Conservation (phyloP, 2,797 vertebrate genomes). For the Coilia nasus region DNA sequence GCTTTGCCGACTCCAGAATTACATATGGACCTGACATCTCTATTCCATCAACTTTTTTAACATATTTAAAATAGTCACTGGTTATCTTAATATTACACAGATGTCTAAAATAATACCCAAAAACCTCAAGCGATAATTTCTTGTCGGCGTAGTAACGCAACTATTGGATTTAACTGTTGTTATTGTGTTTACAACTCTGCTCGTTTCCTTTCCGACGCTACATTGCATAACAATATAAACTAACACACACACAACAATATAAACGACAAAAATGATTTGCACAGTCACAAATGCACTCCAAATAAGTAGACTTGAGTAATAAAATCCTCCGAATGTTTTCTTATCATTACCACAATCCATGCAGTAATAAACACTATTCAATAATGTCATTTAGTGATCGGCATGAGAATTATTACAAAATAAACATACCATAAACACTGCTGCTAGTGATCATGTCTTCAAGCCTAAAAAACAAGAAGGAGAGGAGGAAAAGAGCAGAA, state of each 20-base stretch:
- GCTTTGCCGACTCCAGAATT: neutral
- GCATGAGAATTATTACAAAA: constrained; percentile 23
- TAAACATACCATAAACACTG: constrained; percentile 98
- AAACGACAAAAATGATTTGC: constrained; percentile 13
- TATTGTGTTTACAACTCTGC: neutral
- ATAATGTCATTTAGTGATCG: constrained; percentile 7
- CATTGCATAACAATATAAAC: neutral
- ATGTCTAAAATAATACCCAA: neutral
- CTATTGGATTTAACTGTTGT: neutral
- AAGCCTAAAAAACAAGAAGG: constrained; percentile 75
- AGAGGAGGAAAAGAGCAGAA: constrained; percentile 88
- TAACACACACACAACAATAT: neutral
- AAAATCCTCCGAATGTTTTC: neutral
- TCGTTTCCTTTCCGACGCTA: neutral
- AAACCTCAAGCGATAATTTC: neutral
- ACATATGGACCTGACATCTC: neutral
- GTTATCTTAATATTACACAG: neutral
- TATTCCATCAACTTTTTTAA: neutral
- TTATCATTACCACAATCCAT: constrained; percentile 64
- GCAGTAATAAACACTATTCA: neutral
- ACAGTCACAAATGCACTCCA: neutral
- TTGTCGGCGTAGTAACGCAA: neutral
- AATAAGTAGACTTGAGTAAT: neutral
- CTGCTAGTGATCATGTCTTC: constrained; percentile 99
- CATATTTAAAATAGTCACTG: neutral